Evolutionary conservation across 2,888 invertebrate genomes (phyloP), one percentile per base, ranked within the genome.

Genomic region (Himalopsyche anomala): DNA sequence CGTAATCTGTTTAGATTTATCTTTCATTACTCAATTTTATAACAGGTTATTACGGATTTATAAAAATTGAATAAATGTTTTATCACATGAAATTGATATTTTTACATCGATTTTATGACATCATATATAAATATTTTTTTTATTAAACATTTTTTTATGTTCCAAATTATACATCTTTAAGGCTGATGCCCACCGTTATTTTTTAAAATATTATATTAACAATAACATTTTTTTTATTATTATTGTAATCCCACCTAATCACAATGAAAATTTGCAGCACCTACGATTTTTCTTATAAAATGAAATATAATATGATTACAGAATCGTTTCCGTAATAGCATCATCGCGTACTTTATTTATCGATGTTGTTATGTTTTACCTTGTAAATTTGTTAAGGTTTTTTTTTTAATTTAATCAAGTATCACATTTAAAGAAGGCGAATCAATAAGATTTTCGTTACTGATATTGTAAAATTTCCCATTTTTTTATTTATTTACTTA

Each of bases 221-320:
- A 19, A 62, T 62, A 62, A 56, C 8, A 28, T 62, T 62, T 62
- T 62, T 62, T 62, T 62, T 62, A 28, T 62, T 62, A 15, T 19
- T 62, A 19, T 62, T 62, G 19, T 19, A 62, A 51, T 62, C 62
- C 62, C 62, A 62, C 62, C 28, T 62, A 11, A 62, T 62, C 15
- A 19, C 6, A 62, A 62, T 62, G 11, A 62, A 62, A 62, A 62
- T 19, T 19, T 19, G n/a, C 62, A 62, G 62, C 62, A 28, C 62
- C 62, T 62, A 62, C 62, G 62, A 62, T 62, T n/a, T 62, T 62
- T 62, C 62, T 62, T 62, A 19, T 62, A 62, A 62, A 19, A 62
- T 19, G n/a, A 62, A 62, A 62, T 62, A 62, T 62, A 62, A 19
- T 62, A 62, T 62, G 19, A 62, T 62, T 62, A 28, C 62, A 62